Base-by-base conservation (phyloP, 2,888 invertebrate genomes). In the Tortricodes alternella region DNA sequence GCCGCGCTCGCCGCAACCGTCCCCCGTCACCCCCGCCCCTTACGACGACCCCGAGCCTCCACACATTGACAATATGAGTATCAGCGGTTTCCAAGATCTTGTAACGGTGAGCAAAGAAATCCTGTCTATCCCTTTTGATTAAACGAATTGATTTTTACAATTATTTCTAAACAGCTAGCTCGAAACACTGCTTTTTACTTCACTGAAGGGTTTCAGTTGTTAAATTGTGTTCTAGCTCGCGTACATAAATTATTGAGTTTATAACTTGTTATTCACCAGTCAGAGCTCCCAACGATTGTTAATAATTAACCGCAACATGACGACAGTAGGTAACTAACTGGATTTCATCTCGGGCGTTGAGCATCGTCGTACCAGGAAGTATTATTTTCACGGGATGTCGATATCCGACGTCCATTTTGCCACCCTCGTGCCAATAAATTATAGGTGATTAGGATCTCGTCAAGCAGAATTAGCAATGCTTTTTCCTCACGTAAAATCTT, bases 11-110 rank as follows among this genome's bases (percentile, higher is more conserved):
- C 83, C 82, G 29, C 77, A 72, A 53, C 79, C 75, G n/a, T 78
- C 83, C 9, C 80, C 73, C 32, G 76, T 64, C 11, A 64, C 80
- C 0, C 77, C 82, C 9, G 61, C 74, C 60, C 62, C 78, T 59
- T 66, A 72, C 15, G 65, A 69, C 9, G 19, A 49, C 2, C 41
- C 59, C 46, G 72, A 73, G 19, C 66, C 73, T 18, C 67, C 73
- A 21, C 63, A 67, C 23, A 68, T 75, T 19, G 78, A 74, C 77
- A 88, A 73, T 66, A 96, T 96, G 96, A 96, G 96, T 76, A 92
- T 95, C 64, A 91, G 92, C 71, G 95, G 94, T 13, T 96, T 93
- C 79, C 92, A 94, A 73, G 95, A 95, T 76, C 92, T 96, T 62
- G 78, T 96, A 62, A 89, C 88, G 84, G 91, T 91, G 53, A 61